Evolutionary conservation across 1,140 invertebrate genomes (phyloP), one percentile per base, ranked within the genome.

Genomic region (Caenorhabditis brenneri): DNA sequence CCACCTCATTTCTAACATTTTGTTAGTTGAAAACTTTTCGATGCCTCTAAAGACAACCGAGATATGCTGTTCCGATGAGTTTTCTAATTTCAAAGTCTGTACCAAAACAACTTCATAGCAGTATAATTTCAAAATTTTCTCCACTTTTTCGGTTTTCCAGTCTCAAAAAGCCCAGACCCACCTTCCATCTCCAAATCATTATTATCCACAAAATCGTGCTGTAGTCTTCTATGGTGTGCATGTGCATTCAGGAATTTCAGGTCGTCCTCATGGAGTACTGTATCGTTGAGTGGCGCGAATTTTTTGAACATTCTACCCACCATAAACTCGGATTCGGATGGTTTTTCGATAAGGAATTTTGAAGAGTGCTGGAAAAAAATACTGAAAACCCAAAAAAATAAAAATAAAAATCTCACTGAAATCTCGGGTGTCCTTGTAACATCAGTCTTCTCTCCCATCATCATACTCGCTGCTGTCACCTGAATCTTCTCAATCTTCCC

Each of bases 181-280:
- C 65, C 65, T 46, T 74, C 65, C 36, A 74, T 74, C 29, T 74
- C 65, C 36, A 74, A 74, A 24, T 74, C 65, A 74, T 74, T 74
- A 16, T 83, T 49, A 31, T 49, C 53, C 22, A 83, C 78, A 60
- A 83, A 83, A 42, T 83, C 82, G 10, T 80, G 69, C n/a, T 83
- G 82, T 5, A 83, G 39, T 24, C 22, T 74, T 42, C 65, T 31
- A 46, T 46, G 65, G n/a, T 49, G 33, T 27, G 49, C 65, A 36
- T 83, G 82, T 0, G 82, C 24, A 36, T 83, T 83, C 74, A 83
- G 39, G n/a, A 83, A 83, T n/a, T 65, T 39, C 15, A 83, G 49
- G 60, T 83, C 82, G 29, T 58, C 74, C 12, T 65, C 36, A 1
- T 39, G 42, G 27, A 82, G 60, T n/a, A 42, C 81, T 12, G 81